A percentile compares a stretch with the other conserved stretches of the same genome.
Conservation (phyloP, 1,140 invertebrate genomes). For the Aphaenogaster floridana region DNA sequence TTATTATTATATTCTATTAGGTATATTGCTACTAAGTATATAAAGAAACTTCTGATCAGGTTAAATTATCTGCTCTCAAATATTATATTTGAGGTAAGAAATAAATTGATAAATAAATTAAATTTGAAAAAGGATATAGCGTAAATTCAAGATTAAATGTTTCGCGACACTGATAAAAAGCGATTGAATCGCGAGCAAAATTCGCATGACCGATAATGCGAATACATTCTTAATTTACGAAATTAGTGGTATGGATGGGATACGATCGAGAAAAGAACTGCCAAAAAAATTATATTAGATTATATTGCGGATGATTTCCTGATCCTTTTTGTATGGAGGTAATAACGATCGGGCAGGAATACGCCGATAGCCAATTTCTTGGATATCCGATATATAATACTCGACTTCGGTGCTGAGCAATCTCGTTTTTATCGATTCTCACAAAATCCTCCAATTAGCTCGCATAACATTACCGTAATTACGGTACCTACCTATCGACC, state of each 20-base stretch:
- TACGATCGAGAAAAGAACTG: slow-evolving; percentile 8
- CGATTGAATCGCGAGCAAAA: neutral
- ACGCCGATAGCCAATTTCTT: slow-evolving; percentile 80
- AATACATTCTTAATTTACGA: slow-evolving; percentile 58
- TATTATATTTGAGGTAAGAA: neutral
- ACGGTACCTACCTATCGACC: slow-evolving; percentile 74
- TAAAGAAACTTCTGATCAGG: neutral
- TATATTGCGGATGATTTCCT: slow-evolving; percentile 71
- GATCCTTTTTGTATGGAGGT: slow-evolving; percentile 60
- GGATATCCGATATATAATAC: slow-evolving; percentile 69
- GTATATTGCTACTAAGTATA: neutral
- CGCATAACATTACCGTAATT: slow-evolving; percentile 83
- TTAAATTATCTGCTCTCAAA: neutral
- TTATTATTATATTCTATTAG: slow-evolving; percentile 48
- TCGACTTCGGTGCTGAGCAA: slow-evolving; percentile 67
- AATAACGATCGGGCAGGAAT: slow-evolving; percentile 63
- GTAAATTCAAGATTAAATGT: slow-evolving; percentile 17
- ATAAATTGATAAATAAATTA: neutral
- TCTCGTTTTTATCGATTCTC: slow-evolving; percentile 81
- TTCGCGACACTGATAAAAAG: slow-evolving; percentile 24
- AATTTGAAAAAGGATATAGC: slow-evolving; percentile 11
- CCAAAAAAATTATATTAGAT: slow-evolving; percentile 66
- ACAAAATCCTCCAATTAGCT: slow-evolving; percentile 82
- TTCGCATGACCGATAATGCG: slow-evolving; percentile 53
- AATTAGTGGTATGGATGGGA: slow-evolving; percentile 21